Conservation (phyloP, 1,140 invertebrate species). For the Caligus rogercresseyi region DNA sequence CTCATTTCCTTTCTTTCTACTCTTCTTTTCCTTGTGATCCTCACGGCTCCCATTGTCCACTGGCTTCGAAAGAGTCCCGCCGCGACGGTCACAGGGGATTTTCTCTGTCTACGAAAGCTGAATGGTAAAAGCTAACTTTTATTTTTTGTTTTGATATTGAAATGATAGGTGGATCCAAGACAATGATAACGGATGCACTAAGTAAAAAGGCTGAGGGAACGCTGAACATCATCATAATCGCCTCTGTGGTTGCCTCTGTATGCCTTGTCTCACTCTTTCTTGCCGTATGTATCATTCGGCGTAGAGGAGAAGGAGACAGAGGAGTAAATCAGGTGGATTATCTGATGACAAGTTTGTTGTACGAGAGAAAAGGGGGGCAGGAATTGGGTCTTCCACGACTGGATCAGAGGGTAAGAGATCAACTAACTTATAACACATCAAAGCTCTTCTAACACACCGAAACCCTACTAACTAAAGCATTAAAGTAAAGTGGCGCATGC, state of each 20-base stretch:
- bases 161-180: not conserved
- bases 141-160: not conserved
- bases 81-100: not conserved
- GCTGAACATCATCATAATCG: not conserved
- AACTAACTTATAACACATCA: not conserved
- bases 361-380: not conserved
- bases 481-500: too few species aligned
- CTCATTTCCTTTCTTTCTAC: conserved; percentile 5
- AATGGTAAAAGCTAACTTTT: not conserved
- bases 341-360: not conserved
- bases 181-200: not conserved
- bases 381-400: not conserved
- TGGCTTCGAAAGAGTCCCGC: not conserved
- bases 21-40: not conserved
- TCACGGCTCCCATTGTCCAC: not conserved
- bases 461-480: too few species aligned
- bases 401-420: not conserved
- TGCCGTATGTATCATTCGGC: too few species aligned
- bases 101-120: not conserved
- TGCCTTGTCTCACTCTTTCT: not conserved
- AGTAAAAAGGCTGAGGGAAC: not conserved
- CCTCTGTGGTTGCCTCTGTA: not conserved
- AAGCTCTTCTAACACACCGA: not conserved
- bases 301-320: not conserved
- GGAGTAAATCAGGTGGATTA: not conserved